These are phyloP conservation scores for Furcifer pardalis DNA, from an alignment of 2,797 vertebrate species.

Conservation along the genomic window DNA sequence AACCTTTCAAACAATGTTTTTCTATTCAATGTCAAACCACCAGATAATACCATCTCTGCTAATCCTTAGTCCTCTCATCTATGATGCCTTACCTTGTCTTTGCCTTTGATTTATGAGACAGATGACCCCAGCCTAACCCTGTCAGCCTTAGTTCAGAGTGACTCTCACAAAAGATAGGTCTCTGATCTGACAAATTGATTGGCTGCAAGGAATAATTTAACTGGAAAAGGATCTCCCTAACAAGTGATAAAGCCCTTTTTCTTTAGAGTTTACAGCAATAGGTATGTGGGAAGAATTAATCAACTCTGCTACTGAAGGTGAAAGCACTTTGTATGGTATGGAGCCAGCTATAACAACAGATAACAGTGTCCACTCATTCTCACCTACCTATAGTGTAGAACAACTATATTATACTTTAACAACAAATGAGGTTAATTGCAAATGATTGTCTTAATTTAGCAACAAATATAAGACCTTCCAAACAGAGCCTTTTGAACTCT, in stretches of 20 bases:
- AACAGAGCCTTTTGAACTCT: conserved; percentile 41
- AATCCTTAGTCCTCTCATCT: conserved; percentile 53
- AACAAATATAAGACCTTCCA: conserved; percentile 59
- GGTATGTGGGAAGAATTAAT: conserved; percentile 25
- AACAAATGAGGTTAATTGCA: conserved; percentile 67
- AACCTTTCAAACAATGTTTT: conserved; percentile 46
- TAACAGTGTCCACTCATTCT: not conserved
- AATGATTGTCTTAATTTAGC: conserved; percentile 68
- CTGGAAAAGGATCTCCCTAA: conserved; percentile 51
- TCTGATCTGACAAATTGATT: conserved; percentile 71
- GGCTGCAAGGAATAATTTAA: conserved; percentile 60
- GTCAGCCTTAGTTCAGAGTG: conserved; percentile 68
- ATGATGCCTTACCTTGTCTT: conserved; percentile 57
- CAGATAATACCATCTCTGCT: conserved; percentile 52
- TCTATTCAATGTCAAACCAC: conserved; percentile 44
- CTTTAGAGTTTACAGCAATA: conserved; percentile 17
- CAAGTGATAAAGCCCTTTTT: conserved; percentile 60
- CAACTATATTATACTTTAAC: conserved; percentile 54
- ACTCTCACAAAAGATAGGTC: conserved; percentile 56
- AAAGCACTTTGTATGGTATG: not conserved
- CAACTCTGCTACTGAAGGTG: conserved; percentile 6
- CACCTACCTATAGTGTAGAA: not conserved
- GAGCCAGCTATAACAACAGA: not conserved
- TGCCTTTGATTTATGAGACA: conserved; percentile 67
- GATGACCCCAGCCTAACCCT: conserved; percentile 63